phyloP scores from a whole-genome alignment of 2,888 invertebrate species.

The Archaeoteleia sp. region DNA sequence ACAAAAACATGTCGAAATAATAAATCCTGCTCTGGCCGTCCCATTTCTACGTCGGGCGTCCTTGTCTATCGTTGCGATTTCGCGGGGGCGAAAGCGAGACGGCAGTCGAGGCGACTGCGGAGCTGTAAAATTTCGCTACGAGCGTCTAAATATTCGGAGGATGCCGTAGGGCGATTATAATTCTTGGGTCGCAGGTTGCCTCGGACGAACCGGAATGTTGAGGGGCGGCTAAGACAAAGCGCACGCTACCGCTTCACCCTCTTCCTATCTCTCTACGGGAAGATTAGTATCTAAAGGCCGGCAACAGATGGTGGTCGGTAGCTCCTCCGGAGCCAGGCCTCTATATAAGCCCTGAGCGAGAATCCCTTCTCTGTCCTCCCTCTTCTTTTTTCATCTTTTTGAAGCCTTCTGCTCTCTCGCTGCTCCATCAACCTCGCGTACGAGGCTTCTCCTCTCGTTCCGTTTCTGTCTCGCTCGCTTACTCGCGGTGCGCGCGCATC shows the following conservation, averaged over 20 bases:
- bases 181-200: constrained; percentile 60
- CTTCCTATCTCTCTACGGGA: constrained; percentile 58
- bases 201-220: constrained; percentile 61
- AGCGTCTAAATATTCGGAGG: constrained; percentile 63
- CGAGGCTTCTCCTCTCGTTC: constrained; percentile 26
- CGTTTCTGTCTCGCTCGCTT: not conserved
- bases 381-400: constrained; percentile 35
- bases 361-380: constrained; percentile 41
- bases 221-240: constrained; percentile 67
- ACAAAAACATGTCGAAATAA: no score
- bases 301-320: constrained; percentile 68
- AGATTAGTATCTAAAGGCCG: constrained; percentile 68
- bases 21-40: no score
- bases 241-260: constrained; percentile 56
- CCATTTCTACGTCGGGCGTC: no score
- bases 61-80: no score
- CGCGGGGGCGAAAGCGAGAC: constrained; percentile 3
- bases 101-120: constrained; percentile 8
- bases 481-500: not conserved
- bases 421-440: constrained; percentile 40
- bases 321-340: constrained; percentile 58
- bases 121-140: constrained; percentile 56
- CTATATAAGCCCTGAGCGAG: constrained; percentile 58
- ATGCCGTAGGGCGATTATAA: constrained; percentile 63
- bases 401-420: constrained; percentile 6